Evolutionary conservation across 2,113 vertebrate genomes (phyloP).

Genomic region (Carlito syrichta): DNA sequence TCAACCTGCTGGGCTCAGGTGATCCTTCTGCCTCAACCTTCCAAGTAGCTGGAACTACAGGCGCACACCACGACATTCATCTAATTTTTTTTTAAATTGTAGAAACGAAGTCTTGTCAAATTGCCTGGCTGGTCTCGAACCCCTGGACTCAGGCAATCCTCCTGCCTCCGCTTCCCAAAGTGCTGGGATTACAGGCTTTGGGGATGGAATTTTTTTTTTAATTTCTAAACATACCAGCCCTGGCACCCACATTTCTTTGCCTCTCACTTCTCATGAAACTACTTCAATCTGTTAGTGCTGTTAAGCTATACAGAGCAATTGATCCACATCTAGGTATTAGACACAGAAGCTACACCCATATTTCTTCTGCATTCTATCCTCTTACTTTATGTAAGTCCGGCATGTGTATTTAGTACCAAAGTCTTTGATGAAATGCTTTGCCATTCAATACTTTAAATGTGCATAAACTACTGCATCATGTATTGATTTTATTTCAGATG

Average conservation of each 20-base stretch:
- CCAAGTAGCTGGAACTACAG: no score
- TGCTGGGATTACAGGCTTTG: no score
- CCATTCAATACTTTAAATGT: slow-evolving; percentile 57
- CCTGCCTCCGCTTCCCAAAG: no score
- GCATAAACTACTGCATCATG: slow-evolving; percentile 66
- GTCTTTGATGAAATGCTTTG: slow-evolving; percentile 37
- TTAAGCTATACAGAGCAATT: background rate
- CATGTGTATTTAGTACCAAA: background rate
- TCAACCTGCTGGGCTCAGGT: no score
- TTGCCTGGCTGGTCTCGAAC: no score
- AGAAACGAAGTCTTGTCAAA: no score
- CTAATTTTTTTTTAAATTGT: no score
- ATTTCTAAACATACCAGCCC: background rate
- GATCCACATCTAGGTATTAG: background rate
- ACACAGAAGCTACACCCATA: background rate
- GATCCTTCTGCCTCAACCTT: no score
- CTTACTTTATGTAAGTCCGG: background rate
- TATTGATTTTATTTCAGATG: slow-evolving; percentile 72
- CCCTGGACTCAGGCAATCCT: no score
- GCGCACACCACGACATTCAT: no score
- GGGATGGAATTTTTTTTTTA: background rate
- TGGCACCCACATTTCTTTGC: background rate
- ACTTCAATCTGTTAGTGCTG: background rate
- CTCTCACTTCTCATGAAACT: background rate
- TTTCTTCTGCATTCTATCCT: background rate